These are phyloP conservation scores for Stictocephala bisonia DNA, from an alignment of 2,888 invertebrate genomes.

Conservation along the genomic window DNA sequence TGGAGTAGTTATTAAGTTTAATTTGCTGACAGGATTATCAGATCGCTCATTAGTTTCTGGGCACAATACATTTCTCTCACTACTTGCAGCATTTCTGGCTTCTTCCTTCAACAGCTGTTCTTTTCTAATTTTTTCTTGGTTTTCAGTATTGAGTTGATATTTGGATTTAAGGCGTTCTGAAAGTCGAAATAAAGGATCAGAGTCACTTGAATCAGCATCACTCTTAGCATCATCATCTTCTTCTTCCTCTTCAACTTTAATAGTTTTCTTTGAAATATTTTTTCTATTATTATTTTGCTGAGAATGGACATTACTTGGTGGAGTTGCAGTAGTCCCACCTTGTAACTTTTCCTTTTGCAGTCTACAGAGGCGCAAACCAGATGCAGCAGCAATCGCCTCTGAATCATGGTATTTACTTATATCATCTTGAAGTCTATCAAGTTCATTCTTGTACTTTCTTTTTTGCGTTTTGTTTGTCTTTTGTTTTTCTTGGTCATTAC, in stretches of 20 bases:
- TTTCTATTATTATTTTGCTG: neutral
- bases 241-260: slow-evolving; percentile 4
- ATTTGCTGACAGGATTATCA: too few species aligned
- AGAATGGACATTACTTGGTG: too few species aligned
- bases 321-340: neutral
- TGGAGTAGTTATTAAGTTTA: too few species aligned
- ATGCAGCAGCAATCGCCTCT: slow-evolving; percentile 72
- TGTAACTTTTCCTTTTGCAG: slow-evolving; percentile 21
- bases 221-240: neutral
- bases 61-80: too few species aligned
- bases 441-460: slow-evolving; percentile 66
- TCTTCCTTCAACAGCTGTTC: too few species aligned
- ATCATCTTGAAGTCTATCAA: slow-evolving; percentile 75
- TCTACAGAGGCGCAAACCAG: slow-evolving; percentile 74
- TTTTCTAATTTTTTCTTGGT: too few species aligned
- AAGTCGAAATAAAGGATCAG: too few species aligned
- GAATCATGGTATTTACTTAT: slow-evolving; percentile 69
- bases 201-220: neutral
- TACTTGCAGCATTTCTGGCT: too few species aligned
- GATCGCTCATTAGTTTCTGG: too few species aligned
- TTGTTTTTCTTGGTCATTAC: neutral
- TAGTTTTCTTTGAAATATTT: neutral
- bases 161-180: too few species aligned
- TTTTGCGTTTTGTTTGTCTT: neutral
- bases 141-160: too few species aligned